These are phyloP conservation scores for Chaetorhynchus papuensis DNA, from an alignment of 2,113 vertebrate genomes.

Conservation along the genomic window DNA sequence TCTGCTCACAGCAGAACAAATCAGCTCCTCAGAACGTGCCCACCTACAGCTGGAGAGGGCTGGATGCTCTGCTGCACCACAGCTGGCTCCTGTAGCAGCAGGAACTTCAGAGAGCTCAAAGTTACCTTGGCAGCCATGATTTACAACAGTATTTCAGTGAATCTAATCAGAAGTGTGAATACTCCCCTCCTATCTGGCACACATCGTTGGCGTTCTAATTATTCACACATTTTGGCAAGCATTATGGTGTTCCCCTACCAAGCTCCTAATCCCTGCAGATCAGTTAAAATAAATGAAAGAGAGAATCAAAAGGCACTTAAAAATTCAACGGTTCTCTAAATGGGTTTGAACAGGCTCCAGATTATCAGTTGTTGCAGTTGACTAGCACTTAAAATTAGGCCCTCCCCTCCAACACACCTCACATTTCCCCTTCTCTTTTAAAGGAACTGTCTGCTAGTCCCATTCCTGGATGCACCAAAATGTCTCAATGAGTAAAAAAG, in stretches of 20 bases:
- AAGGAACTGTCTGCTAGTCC: neutral
- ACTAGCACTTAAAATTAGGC: slow-evolving; percentile 72
- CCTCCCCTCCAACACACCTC: slow-evolving; percentile 49
- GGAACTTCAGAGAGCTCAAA: neutral
- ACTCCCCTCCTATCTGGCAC: slow-evolving; percentile 89
- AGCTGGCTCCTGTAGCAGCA: neutral
- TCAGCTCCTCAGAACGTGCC: neutral
- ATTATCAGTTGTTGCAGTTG: slow-evolving; percentile 77
- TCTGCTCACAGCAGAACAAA: neutral
- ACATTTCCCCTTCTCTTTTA: neutral
- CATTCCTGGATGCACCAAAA: neutral
- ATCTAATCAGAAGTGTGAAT: slow-evolving; percentile 92
- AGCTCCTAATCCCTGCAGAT: slow-evolving; percentile 95
- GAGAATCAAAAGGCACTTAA: slow-evolving; percentile 93
- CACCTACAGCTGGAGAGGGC: neutral
- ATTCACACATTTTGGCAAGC: slow-evolving; percentile 97
- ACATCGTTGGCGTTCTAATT: slow-evolving; percentile 86
- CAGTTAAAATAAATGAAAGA: slow-evolving; percentile 98
- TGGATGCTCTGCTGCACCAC: neutral
- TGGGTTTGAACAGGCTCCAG: slow-evolving; percentile 89
- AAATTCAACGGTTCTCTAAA: slow-evolving; percentile 86
- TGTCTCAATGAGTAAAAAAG: neutral
- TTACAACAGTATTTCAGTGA: slow-evolving; percentile 90
- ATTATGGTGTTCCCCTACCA: slow-evolving; percentile 83
- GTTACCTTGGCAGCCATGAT: slow-evolving; percentile 79